phyloP scores from a whole-genome alignment of 2,797 vertebrate genomes.

The Carcharodon carcharias region DNA sequence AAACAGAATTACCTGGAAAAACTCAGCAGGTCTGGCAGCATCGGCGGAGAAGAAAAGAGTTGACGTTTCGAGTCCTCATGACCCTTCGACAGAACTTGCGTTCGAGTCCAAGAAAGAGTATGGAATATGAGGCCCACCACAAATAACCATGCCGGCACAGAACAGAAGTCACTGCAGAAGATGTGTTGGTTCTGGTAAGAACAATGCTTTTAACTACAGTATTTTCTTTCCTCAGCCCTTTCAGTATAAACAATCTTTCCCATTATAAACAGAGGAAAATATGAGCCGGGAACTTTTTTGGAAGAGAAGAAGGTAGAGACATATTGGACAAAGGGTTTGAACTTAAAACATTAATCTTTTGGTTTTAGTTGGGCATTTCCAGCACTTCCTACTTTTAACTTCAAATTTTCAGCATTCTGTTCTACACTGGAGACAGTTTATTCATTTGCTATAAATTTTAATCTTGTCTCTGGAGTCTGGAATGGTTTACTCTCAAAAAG shows the following conservation, averaged over 20 bases:
- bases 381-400: background rate
- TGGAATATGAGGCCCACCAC: background rate
- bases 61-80: too few species aligned
- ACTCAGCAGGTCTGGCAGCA: too few species aligned
- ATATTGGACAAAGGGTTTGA: background rate
- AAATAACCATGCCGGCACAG: background rate
- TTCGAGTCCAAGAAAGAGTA: too few species aligned
- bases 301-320: background rate
- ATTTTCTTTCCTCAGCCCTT: background rate
- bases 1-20: too few species aligned
- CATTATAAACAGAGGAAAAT: background rate
- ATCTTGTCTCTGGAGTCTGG: slow-evolving; percentile 10
- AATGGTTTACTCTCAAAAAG: slow-evolving; percentile 30
- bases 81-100: too few species aligned
- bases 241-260: background rate
- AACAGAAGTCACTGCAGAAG: background rate
- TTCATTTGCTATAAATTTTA: slow-evolving; percentile 14
- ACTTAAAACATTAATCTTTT: background rate
- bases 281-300: background rate
- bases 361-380: background rate
- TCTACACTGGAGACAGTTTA: slow-evolving; percentile 2
- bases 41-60: too few species aligned
- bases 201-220: background rate
- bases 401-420: background rate
- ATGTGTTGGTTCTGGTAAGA: background rate